Conservation (phyloP, 2,888 invertebrate genomes). For the Tolmerus cingulatus region DNA sequence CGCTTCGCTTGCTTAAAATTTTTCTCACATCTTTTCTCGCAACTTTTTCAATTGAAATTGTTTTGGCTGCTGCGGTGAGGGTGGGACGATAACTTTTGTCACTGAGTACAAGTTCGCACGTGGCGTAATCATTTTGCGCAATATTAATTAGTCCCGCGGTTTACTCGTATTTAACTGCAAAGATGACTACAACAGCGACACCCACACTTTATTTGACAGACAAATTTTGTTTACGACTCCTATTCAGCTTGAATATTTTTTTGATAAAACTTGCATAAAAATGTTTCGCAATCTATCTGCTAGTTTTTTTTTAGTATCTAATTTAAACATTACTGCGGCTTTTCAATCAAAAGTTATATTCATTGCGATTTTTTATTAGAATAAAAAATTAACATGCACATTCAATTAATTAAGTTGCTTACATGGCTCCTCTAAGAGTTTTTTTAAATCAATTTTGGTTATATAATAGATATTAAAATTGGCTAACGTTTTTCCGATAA, state of each 20-base stretch:
- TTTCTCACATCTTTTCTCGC: not conserved
- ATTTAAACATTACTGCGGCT: too few relatives aligned
- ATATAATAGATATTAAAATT: not conserved
- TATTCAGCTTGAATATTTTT: not conserved
- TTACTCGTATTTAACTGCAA: not conserved
- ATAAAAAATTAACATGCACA: too few relatives aligned
- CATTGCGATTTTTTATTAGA: not conserved
- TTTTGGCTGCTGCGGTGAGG: not conserved
- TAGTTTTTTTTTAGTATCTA: too few relatives aligned
- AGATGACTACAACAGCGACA: not conserved
- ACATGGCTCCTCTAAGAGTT: not conserved
- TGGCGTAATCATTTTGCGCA: not conserved
- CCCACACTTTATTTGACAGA: not conserved
- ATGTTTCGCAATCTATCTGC: too few relatives aligned
- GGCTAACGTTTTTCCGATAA: not conserved
- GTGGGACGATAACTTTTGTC: not conserved
- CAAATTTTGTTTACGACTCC: not conserved
- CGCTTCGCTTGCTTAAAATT: not conserved
- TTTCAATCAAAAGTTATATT: not conserved
- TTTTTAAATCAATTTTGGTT: not conserved
- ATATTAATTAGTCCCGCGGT: not conserved
- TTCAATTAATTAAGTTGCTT: not conserved
- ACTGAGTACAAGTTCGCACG: not conserved
- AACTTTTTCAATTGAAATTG: not conserved
- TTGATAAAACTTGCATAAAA: too few relatives aligned